Percentiles rank a stretch among this genome's conserved stretches.
These are phyloP conservation scores for Rhopalosiphum maidis DNA, from an alignment of 1,140 invertebrate species.

Conservation along the genomic window DNA sequence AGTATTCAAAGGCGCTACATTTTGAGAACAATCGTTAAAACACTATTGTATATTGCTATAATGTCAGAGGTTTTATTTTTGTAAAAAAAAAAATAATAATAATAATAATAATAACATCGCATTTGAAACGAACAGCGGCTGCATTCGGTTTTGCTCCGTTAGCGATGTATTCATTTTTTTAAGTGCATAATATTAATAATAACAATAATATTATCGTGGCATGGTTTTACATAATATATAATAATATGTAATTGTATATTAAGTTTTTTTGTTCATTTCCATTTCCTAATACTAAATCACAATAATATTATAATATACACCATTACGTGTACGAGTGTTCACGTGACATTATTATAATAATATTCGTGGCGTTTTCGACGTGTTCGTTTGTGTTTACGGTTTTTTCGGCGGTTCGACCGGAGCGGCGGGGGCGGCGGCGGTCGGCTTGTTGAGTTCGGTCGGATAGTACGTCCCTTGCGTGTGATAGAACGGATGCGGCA, in stretches of 20 bases:
- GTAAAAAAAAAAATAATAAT: not conserved
- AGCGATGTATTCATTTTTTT: not conserved
- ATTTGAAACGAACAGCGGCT: not conserved
- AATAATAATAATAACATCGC: too few species aligned
- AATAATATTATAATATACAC: not conserved
- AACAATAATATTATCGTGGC: not conserved
- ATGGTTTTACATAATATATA: not conserved
- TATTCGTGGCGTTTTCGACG: not conserved
- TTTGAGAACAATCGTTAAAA: not conserved
- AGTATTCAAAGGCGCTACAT: not conserved
- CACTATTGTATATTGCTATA: not conserved
- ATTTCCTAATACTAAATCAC: not conserved
- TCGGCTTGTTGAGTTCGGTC: not conserved
- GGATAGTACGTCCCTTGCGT: not conserved
- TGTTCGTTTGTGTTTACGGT: not conserved
- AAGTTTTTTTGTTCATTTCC: not conserved
- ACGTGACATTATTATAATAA: not conserved
- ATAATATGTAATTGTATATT: too few species aligned
- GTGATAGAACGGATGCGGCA: slow-evolving; percentile 39
- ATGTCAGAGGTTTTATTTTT: not conserved
- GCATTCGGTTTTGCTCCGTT: not conserved
- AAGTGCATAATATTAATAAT: not conserved
- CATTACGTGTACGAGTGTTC: too few species aligned
- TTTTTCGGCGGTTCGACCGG: not conserved
- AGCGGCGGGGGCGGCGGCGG: too few species aligned